Evolutionary conservation across 1,140 invertebrate species (phyloP).

Genomic region (Onthophagus taurus): DNA sequence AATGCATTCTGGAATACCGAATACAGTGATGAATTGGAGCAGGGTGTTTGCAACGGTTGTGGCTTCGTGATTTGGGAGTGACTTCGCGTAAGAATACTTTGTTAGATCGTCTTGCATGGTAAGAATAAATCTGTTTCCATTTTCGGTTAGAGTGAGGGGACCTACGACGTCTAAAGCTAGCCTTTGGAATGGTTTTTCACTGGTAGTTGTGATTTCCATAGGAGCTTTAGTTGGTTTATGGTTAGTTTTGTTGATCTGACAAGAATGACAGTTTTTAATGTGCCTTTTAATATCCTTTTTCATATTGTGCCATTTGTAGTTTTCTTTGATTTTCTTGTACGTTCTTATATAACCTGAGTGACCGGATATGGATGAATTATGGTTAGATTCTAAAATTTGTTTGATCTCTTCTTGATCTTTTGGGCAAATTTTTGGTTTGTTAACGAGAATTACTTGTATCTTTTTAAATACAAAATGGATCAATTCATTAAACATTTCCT

Average conservation of each 20-base stretch:
- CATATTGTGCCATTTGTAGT: conserved; percentile 9
- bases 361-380: conserved; percentile 18
- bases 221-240: conserved; percentile 20
- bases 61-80: conserved; percentile 28
- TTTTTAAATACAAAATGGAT: conserved; percentile 11
- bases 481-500: conserved; percentile 15
- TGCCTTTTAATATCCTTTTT: conserved; percentile 8
- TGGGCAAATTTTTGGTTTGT: conserved; percentile 1
- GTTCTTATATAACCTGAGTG: conserved; percentile 21
- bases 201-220: conserved; percentile 29
- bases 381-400: conserved; percentile 23
- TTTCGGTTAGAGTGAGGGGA: conserved; percentile 23
- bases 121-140: conserved; percentile 24
- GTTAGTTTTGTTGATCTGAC: conserved; percentile 15
- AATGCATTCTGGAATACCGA: conserved; percentile 32
- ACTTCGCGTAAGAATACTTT: conserved; percentile 20
- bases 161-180: conserved; percentile 29
- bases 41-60: conserved; percentile 24
- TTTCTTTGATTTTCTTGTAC: conserved; percentile 4
- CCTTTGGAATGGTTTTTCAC: conserved; percentile 21
- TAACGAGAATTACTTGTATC: background rate
- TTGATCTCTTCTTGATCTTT: conserved; percentile 3
- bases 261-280: conserved; percentile 5
- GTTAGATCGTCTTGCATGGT: conserved; percentile 34
- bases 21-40: conserved; percentile 18